Base-by-base conservation (phyloP, 1,140 invertebrate species). In the Drosophila nigrodunni region DNA sequence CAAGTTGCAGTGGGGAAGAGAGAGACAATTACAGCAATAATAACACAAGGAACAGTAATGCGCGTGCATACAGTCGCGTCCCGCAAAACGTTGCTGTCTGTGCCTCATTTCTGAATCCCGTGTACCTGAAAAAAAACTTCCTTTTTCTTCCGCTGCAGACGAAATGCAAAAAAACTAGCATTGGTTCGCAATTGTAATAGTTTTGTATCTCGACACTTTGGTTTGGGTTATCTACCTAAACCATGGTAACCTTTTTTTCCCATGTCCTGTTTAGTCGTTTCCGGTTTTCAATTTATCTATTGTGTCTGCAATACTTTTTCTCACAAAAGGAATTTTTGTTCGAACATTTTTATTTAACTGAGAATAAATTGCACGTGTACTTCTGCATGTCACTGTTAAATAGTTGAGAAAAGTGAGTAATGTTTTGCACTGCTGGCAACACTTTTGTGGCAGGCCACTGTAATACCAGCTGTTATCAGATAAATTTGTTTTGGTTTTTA, bases 21-120 rank as follows among this genome's bases (percentile, higher is more conserved):
- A 50, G 46, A 13, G 25, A 35, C 9, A 18, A 8, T 21, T 21
- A 49, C 50, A 66, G 35, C 41, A 59, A 59, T 55, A 60, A 65
- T 34, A 58, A 65, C 43, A 46, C 3, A 5, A 30, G 25, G 6
- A 72, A 60, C 39, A 67, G 59, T 46, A 71, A 71, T 70, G 50
- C 57, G 59, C 21, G 66, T 49, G 66, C 60, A 71, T 77, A 83
- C 77, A 83, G 81, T 82, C 67, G 67, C 52, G 59, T 62, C 82
- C 57, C 50, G 52, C 11, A 34, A 34, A 41, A 67, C 49, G 64
- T 58, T 60, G 18, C 18, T 44, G 39, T 49, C 7, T 50, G 62
- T n/a, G 9, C 13, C 25, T 43, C 34, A 39, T 9, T 13, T 43
- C 5, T 43, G n/a, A 11, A 10, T 13, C n/a, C 41, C 52, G 54